phyloP scores from a whole-genome alignment of 2,888 invertebrate species.

The Ectobius pallidus region DNA sequence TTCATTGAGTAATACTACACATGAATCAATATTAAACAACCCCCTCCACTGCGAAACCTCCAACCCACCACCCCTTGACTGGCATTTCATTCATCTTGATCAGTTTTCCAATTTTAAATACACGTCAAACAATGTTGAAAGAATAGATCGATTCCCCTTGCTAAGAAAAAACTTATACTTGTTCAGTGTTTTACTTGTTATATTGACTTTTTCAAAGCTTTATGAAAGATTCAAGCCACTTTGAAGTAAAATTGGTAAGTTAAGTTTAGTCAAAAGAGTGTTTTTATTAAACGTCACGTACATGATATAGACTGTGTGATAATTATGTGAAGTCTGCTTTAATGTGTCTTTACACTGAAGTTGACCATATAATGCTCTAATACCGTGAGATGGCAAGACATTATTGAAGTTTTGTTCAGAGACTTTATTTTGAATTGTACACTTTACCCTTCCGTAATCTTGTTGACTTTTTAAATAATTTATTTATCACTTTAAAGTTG shows the following conservation, averaged over 20 bases:
- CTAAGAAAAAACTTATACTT: background rate
- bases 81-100: constrained; percentile 36
- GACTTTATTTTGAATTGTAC: too few relatives aligned
- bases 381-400: too few relatives aligned
- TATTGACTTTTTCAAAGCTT: background rate
- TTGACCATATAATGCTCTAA: too few relatives aligned
- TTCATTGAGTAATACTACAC: constrained; percentile 35
- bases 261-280: too few relatives aligned
- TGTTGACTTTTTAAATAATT: too few relatives aligned
- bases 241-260: background rate
- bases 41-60: background rate
- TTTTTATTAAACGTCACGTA: too few relatives aligned
- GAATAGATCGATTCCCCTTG: background rate
- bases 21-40: constrained; percentile 29
- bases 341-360: too few relatives aligned
- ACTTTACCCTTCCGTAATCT: too few relatives aligned
- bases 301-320: too few relatives aligned
- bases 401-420: too few relatives aligned
- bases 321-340: too few relatives aligned
- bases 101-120: constrained; percentile 36
- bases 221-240: background rate
- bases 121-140: constrained; percentile 19
- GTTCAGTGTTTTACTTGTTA: background rate
- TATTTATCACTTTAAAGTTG: too few relatives aligned
- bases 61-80: background rate